Evolutionary conservation across 2,797 vertebrate species (phyloP).

Genomic region (Harpagifer antarcticus): DNA sequence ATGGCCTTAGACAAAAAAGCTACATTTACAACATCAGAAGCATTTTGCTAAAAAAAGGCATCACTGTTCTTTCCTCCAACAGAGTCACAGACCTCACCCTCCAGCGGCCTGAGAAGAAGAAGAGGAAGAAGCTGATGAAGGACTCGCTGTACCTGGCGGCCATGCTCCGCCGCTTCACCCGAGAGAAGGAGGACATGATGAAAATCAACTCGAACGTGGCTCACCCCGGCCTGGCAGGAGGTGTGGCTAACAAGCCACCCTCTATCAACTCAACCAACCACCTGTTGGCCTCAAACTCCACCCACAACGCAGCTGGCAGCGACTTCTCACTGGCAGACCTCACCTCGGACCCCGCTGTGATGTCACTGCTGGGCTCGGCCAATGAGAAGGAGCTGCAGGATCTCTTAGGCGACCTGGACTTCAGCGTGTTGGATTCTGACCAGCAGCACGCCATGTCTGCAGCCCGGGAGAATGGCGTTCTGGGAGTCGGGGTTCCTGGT

Average conservation of each 20-base stretch:
- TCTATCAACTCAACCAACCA: slow-evolving; percentile 81
- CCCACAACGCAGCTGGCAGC: slow-evolving; percentile 52
- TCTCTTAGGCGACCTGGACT: slow-evolving; percentile 93
- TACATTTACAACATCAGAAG: too few relatives aligned
- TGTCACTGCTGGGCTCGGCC: slow-evolving; percentile 94
- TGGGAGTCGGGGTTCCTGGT: slow-evolving; percentile 71
- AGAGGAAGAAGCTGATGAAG: slow-evolving; percentile 96
- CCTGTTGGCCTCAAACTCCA: slow-evolving; percentile 71
- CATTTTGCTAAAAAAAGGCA: slow-evolving; percentile 8
- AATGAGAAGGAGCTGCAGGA: slow-evolving; percentile 95
- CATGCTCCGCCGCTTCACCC: slow-evolving; percentile 95
- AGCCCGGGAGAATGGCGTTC: slow-evolving; percentile 89
- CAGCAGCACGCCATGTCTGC: slow-evolving; percentile 75
- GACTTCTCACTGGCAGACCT: slow-evolving; percentile 82
- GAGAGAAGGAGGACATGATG: slow-evolving; percentile 93
- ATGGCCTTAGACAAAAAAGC: not conserved
- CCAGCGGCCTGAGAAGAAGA: slow-evolving; percentile 93
- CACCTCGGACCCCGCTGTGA: slow-evolving; percentile 90
- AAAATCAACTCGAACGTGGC: slow-evolving; percentile 79
- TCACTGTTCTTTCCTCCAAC: slow-evolving; percentile 40
- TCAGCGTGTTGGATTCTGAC: slow-evolving; percentile 89
- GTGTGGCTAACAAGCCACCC: slow-evolving; percentile 68
- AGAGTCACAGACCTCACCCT: slow-evolving; percentile 87
- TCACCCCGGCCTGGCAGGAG: slow-evolving; percentile 70
- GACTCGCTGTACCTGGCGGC: slow-evolving; percentile 93